phyloP scores from a whole-genome alignment of 2,797 vertebrate species.

The Buphagus erythrorhynchus region DNA sequence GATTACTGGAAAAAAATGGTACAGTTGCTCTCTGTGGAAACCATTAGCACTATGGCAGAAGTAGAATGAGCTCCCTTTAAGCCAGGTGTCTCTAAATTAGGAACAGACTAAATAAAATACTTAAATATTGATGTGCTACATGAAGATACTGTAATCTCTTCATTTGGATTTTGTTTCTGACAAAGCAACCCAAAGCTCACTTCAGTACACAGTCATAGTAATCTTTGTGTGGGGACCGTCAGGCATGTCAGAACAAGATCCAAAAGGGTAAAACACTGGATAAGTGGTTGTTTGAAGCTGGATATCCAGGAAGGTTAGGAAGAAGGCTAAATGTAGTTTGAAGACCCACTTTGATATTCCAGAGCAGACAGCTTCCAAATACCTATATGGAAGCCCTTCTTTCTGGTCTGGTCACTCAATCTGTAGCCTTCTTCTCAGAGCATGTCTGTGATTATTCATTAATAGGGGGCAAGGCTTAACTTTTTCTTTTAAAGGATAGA shows the following conservation, averaged over 20 bases:
- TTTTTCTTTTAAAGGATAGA: neutral
- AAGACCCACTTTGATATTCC: neutral
- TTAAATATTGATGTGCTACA: neutral
- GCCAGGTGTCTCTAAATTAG: conserved; percentile 22
- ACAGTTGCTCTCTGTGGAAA: neutral
- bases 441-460: neutral
- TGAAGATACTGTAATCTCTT: neutral
- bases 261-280: neutral
- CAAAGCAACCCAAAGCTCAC: neutral
- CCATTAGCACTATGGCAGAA: neutral
- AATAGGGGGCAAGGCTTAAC: neutral
- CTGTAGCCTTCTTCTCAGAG: neutral
- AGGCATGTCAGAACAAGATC: neutral
- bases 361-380: neutral
- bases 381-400: neutral
- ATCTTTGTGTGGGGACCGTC: neutral
- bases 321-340: neutral
- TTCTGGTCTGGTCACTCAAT: neutral
- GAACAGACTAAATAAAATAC: neutral
- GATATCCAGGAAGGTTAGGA: neutral
- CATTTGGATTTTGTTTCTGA: neutral
- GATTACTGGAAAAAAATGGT: neutral
- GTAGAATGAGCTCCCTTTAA: neutral
- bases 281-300: neutral
- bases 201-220: neutral